Evolutionary conservation across 1,140 invertebrate genomes (phyloP).

Genomic region (Euura saliciscinereae): DNA sequence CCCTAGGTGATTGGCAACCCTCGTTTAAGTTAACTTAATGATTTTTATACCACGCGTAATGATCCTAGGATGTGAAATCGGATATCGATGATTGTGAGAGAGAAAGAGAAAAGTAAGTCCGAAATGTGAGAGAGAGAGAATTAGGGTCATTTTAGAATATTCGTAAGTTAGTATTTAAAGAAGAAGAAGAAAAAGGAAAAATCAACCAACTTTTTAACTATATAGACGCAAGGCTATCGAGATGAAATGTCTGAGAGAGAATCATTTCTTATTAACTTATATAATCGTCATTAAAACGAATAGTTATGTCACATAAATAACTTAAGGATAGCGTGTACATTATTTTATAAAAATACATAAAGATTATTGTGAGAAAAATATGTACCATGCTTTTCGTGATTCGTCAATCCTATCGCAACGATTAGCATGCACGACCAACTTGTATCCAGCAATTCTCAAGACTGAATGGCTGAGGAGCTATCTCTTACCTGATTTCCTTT

Average conservation of each 20-base stretch:
- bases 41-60: background rate
- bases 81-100: background rate
- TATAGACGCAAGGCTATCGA: conserved; percentile 8
- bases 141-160: conserved; percentile 11
- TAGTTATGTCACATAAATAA: conserved; percentile 38
- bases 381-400: no score
- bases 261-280: conserved; percentile 11
- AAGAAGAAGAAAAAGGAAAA: background rate
- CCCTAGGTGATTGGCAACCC: no score
- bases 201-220: conserved; percentile 6
- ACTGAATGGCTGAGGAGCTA: background rate
- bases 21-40: background rate
- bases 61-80: background rate
- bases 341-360: conserved; percentile 55
- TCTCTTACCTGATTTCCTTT: conserved; percentile 79
- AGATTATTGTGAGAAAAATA: conserved; percentile 39
- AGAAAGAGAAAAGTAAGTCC: background rate
- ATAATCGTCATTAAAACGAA: conserved; percentile 13
- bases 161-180: conserved; percentile 12
- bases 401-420: no score
- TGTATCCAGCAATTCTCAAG: no score
- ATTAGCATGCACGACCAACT: no score
- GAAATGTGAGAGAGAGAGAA: background rate
- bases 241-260: background rate
- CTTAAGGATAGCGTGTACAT: conserved; percentile 53